Evolutionary conservation across 2,888 invertebrate species (phyloP).

Genomic region (Lysandra coridon): DNA sequence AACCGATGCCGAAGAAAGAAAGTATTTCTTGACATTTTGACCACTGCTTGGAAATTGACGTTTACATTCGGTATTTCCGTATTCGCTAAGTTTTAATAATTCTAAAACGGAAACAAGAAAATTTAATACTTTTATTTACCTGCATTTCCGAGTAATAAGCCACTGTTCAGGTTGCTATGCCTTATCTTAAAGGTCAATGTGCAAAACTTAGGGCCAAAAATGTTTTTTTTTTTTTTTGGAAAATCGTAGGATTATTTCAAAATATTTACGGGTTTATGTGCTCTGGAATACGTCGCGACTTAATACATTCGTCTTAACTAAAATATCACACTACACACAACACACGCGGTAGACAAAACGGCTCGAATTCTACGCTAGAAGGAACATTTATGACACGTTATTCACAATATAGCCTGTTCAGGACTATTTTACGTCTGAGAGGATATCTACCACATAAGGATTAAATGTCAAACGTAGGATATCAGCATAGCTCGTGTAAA

Average conservation of each 20-base stretch:
- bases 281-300: slow-evolving; percentile 54
- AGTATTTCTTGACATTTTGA: neutral
- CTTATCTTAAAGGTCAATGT: neutral
- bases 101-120: too few species aligned
- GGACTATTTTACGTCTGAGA: neutral
- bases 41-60: too few species aligned
- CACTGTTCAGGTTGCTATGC: too few species aligned
- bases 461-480: neutral
- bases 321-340: slow-evolving; percentile 51
- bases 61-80: too few species aligned
- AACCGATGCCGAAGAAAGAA: neutral
- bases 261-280: neutral
- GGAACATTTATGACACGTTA: slow-evolving; percentile 11
- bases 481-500: neutral
- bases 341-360: slow-evolving; percentile 42
- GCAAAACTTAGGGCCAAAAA: too few species aligned
- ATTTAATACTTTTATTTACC: too few species aligned
- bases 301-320: slow-evolving; percentile 61
- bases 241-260: neutral
- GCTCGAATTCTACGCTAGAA: slow-evolving; percentile 41
- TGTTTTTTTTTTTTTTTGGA: neutral
- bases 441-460: neutral
- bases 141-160: too few species aligned
- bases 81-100: too few species aligned
- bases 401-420: neutral